These are phyloP conservation scores for Steinernema feltiae DNA, from an alignment of 1,140 invertebrate genomes.

Conservation along the genomic window DNA sequence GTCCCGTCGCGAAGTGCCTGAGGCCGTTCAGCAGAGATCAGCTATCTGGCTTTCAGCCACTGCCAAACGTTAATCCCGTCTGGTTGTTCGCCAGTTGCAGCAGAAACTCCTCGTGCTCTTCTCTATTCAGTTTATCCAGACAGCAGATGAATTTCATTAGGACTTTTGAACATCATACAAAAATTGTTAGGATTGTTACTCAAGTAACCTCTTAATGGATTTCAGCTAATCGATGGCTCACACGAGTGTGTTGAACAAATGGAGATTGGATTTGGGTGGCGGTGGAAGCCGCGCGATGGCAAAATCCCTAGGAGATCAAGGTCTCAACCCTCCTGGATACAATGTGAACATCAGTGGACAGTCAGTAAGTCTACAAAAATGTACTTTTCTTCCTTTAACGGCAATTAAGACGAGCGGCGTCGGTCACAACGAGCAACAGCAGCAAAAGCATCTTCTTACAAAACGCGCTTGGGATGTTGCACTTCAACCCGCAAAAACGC, in stretches of 20 bases:
- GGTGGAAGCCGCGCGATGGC: background rate
- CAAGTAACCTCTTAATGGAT: too few relatives aligned
- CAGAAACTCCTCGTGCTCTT: too few relatives aligned
- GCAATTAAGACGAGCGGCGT: background rate
- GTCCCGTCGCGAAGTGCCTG: too few relatives aligned
- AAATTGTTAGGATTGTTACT: too few relatives aligned
- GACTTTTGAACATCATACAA: too few relatives aligned
- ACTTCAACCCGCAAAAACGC: constrained; percentile 78
- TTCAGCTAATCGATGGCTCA: background rate
- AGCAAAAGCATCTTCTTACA: constrained; percentile 34
- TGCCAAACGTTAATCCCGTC: too few relatives aligned
- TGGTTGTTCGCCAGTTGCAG: too few relatives aligned
- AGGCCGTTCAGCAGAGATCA: too few relatives aligned
- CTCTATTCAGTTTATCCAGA: too few relatives aligned
- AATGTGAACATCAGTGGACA: background rate
- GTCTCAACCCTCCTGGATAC: background rate
- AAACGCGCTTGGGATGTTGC: constrained; percentile 92
- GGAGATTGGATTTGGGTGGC: background rate
- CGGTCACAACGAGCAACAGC: background rate
- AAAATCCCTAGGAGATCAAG: background rate
- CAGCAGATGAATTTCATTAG: too few relatives aligned
- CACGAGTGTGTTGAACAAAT: background rate
- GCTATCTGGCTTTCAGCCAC: too few relatives aligned
- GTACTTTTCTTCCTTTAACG: too few relatives aligned
- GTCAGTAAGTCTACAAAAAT: background rate